Conservation (phyloP, 2,888 invertebrate genomes). For the Spisula subtruncata region DNA sequence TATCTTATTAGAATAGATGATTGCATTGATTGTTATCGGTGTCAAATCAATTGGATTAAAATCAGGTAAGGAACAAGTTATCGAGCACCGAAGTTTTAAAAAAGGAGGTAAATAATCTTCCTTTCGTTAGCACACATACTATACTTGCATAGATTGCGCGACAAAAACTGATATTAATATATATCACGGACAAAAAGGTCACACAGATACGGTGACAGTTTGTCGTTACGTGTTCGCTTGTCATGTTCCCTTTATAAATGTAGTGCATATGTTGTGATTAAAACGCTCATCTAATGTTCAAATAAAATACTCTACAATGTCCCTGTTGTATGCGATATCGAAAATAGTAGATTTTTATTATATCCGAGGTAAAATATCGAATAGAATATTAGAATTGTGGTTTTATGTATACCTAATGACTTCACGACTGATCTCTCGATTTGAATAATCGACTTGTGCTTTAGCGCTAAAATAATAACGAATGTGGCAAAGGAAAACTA, state of each 20-base stretch:
- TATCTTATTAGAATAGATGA: background rate
- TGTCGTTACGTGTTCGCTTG: no score
- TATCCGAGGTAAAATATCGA: background rate
- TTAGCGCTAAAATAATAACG: background rate
- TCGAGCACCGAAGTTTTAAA: no score
- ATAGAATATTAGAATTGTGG: background rate
- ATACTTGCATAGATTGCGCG: no score
- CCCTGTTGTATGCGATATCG: background rate
- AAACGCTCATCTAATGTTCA: background rate
- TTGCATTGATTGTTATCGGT: background rate
- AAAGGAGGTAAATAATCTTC: no score
- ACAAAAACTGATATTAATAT: no score
- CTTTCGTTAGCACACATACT: no score
- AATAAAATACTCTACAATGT: background rate
- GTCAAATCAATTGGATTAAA: background rate
- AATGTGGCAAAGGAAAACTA: background rate
- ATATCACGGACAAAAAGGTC: no score
- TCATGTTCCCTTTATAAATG: no score
- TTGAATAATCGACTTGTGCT: slow-evolving; percentile 7
- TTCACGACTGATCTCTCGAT: background rate
- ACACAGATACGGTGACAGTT: no score
- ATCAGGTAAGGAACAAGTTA: no score
- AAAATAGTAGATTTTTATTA: background rate
- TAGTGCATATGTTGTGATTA: no score
- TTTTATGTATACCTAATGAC: slow-evolving; percentile 15